phyloP scores from a whole-genome alignment of 2,113 vertebrate genomes.

The Misgurnus anguillicaudatus region DNA sequence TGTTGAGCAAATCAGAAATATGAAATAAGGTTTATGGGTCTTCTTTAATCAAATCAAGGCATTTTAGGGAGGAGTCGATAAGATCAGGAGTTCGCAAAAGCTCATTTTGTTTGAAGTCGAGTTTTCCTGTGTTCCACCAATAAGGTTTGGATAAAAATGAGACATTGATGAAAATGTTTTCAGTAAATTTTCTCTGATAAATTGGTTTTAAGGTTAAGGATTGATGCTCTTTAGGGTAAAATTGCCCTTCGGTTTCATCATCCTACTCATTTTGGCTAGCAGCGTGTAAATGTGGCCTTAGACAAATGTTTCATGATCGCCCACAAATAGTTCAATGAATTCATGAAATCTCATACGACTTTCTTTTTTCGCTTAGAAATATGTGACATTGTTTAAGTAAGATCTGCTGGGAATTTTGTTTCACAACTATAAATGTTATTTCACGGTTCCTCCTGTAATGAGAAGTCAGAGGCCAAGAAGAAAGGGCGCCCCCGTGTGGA shows the following conservation, averaged over 20 bases:
- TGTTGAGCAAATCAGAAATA: conserved; percentile 8
- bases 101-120: neutral
- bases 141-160: no score
- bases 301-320: no score
- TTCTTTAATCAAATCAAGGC: conserved; percentile 3
- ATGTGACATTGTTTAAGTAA: neutral
- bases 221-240: no score
- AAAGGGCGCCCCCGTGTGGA: conserved; percentile 90
- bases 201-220: no score
- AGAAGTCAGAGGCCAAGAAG: conserved; percentile 85
- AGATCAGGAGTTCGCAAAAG: neutral
- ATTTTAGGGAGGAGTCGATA: neutral
- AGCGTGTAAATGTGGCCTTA: no score
- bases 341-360: no score
- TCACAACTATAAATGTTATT: conserved; percentile 16
- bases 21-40: conserved; percentile 18
- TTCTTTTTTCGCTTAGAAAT: neutral
- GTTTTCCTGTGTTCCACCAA: no score
- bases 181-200: no score
- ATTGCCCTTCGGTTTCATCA: no score
- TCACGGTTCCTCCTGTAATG: conserved; percentile 78
- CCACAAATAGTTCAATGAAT: no score
- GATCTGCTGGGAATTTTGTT: neutral
- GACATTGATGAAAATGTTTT: no score
- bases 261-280: no score